phyloP scores from a whole-genome alignment of 2,888 invertebrate genomes.

The Meteorus colon region DNA sequence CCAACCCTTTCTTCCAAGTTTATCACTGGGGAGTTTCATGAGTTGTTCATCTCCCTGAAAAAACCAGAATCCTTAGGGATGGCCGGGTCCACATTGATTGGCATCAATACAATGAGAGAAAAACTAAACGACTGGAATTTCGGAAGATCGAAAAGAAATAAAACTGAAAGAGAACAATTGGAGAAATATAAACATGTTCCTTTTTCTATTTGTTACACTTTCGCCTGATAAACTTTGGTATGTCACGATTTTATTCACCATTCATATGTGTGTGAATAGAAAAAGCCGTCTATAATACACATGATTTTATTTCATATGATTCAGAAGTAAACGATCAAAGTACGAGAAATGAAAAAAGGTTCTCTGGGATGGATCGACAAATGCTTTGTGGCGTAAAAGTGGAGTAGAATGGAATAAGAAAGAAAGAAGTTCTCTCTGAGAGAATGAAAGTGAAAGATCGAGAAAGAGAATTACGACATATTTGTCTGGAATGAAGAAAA shows the following conservation, averaged over 20 bases:
- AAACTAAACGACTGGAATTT: neutral
- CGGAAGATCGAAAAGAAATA: neutral
- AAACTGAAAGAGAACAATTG: neutral
- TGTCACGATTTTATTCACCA: neutral
- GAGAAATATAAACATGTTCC: neutral
- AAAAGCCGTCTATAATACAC: neutral
- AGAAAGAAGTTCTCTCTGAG: neutral
- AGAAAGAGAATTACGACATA: neutral
- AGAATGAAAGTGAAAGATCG: neutral
- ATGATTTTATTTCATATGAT: neutral
- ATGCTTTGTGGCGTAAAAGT: constrained; percentile 1
- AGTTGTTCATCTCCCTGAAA: neutral
- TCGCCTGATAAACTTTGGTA: no score
- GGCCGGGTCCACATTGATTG: neutral
- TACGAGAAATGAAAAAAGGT: neutral
- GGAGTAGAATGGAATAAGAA: constrained; percentile 21
- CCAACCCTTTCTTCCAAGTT: neutral
- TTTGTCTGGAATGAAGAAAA: no score
- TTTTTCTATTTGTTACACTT: neutral
- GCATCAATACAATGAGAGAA: neutral
- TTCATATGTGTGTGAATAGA: neutral
- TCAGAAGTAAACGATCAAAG: neutral
- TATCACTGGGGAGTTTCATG: constrained; percentile 1
- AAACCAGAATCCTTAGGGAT: neutral
- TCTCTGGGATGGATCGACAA: constrained; percentile 3